A percentile compares a stretch with the other conserved stretches of the same genome.
Evolutionary conservation across 2,888 invertebrate species (phyloP).

Genomic region (Stenurella melanura): DNA sequence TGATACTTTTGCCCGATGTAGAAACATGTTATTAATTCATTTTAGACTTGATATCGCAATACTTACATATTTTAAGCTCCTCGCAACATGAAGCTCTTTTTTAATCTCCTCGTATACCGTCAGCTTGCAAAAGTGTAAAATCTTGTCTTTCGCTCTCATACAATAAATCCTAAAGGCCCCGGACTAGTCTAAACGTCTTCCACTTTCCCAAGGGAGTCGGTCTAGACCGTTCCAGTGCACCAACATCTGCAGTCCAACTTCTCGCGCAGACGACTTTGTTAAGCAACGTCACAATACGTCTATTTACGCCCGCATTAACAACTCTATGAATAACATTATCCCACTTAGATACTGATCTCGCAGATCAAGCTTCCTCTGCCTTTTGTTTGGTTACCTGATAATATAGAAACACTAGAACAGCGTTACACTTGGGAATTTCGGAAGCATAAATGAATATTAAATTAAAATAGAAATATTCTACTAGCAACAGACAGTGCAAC

Average conservation of each 20-base stretch:
- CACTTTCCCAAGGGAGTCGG: not conserved
- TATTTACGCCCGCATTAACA: constrained; percentile 25
- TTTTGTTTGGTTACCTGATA: constrained; percentile 27
- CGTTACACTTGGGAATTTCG: not conserved
- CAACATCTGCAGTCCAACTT: constrained; percentile 24
- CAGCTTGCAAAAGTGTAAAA: not conserved
- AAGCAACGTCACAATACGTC: constrained; percentile 19
- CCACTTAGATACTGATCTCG: constrained; percentile 30
- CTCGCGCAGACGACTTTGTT: not conserved
- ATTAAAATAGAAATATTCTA: constrained; percentile 5
- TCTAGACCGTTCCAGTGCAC: constrained; percentile 16
- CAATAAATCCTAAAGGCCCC: constrained; percentile 4
- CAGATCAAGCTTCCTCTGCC: constrained; percentile 14
- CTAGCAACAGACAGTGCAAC: not conserved
- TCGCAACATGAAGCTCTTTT: not conserved
- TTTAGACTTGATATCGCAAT: too few species aligned
- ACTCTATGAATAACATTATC: constrained; percentile 33
- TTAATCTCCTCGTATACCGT: not conserved
- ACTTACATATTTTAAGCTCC: too few species aligned
- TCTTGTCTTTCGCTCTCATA: not conserved
- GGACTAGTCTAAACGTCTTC: constrained; percentile 5
- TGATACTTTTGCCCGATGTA: not conserved
- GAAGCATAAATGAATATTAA: not conserved
- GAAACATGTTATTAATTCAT: too few species aligned
- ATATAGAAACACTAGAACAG: constrained; percentile 1